These are phyloP conservation scores for Lithobius niger DNA, from an alignment of 1,140 invertebrate species.

Conservation along the genomic window DNA sequence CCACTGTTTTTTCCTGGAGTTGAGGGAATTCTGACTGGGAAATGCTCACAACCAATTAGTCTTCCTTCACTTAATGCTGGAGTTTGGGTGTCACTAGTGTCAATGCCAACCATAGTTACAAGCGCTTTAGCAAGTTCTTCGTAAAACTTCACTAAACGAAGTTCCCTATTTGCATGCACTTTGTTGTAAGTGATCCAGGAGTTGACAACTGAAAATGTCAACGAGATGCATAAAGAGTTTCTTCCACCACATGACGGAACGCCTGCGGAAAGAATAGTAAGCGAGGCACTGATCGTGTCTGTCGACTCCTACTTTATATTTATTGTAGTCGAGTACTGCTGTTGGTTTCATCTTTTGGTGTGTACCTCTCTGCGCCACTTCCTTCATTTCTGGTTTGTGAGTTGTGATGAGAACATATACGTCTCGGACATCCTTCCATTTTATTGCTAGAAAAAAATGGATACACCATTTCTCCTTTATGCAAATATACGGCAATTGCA, in stretches of 20 bases:
- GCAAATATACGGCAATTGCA: not conserved
- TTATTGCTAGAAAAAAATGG: not conserved
- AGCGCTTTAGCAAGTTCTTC: not conserved
- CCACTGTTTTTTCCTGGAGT: not conserved
- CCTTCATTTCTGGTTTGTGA: not conserved
- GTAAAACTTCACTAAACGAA: not conserved
- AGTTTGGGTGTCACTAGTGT: not conserved
- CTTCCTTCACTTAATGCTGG: not conserved
- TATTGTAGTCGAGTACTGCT: not conserved
- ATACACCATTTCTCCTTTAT: not conserved
- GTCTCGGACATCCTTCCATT: slow-evolving; percentile 1
- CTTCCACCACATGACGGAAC: not conserved
- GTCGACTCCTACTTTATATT: not conserved
- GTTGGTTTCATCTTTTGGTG: slow-evolving; percentile 1
- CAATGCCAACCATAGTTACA: not conserved
- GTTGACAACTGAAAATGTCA: not conserved
- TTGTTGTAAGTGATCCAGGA: not conserved
- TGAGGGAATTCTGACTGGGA: not conserved
- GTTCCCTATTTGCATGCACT: not conserved
- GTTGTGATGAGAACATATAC: not conserved
- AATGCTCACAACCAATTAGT: not conserved
- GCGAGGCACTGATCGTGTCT: not conserved
- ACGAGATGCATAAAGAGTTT: not conserved
- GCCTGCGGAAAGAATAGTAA: not conserved
- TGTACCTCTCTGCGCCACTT: not conserved